Conservation (phyloP, 1,140 invertebrate species). For the Gonatopus flavifemur region DNA sequence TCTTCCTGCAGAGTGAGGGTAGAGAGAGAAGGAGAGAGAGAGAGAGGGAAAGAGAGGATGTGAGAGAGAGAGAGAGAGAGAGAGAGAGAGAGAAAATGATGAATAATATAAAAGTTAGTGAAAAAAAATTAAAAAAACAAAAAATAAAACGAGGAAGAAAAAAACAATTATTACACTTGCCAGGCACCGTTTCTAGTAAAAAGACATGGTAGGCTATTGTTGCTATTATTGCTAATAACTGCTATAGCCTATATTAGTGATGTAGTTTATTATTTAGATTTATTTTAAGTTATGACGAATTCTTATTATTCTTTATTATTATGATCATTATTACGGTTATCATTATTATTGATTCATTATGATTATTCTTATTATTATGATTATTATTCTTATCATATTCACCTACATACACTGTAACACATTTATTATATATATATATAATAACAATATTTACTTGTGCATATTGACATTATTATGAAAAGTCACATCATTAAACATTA, state of each 20-base stretch:
- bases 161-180: conserved; percentile 31
- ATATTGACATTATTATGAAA: conserved; percentile 57
- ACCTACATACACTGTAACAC: conserved; percentile 61
- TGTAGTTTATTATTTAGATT: conserved; percentile 47
- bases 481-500: conserved; percentile 59
- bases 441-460: conserved; percentile 56
- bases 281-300: conserved; percentile 47
- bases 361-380: conserved; percentile 36
- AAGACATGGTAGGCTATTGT: conserved; percentile 49
- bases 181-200: conserved; percentile 45
- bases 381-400: conserved; percentile 49
- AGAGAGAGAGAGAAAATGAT: conserved; percentile 5
- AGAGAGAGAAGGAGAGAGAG: conserved; percentile 4
- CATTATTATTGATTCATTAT: conserved; percentile 42
- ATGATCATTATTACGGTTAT: conserved; percentile 40
- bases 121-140: conserved; percentile 1
- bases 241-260: conserved; percentile 48
- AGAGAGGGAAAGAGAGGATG: conserved; percentile 6
- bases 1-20: neutral
- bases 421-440: conserved; percentile 56
- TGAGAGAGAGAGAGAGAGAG: conserved; percentile 9
- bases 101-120: conserved; percentile 9
- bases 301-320: too few relatives aligned
- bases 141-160: conserved; percentile 4
- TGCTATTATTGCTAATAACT: conserved; percentile 48